Base-by-base conservation (phyloP, 1,140 invertebrate species). In the Scaptomyza montana region DNA sequence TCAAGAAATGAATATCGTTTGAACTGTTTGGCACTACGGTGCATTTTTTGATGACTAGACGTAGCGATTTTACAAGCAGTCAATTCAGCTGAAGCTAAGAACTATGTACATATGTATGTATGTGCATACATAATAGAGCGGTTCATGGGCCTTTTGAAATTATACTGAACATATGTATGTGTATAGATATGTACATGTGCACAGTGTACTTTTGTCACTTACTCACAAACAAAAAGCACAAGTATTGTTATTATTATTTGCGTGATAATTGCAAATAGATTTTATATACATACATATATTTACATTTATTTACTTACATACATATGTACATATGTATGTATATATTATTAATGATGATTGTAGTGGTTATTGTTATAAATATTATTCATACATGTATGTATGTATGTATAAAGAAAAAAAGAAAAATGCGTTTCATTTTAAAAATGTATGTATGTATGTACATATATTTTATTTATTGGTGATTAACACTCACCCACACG, bases 171-270 rank as follows among this genome's bases (percentile, higher is more conserved):
- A 41, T 10, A 21, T 25, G n/a, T n/a, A 13, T 13, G n/a, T 9
- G 2, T 33, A 12, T 46, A 13, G 30, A 21, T 64, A 50, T n/a
- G 16, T 10, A 51, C 7, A n/a, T 13, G 21, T 25, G 10, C n/a
- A 0, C 28, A 25, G 10, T 60, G 28, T 30, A 21, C 12, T 5
- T 5, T 53, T 45, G 46, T 50, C 19, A 50, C 21, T 50, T 12
- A 50, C 19, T 36, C 12, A 21, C 28, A 30, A 21, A 39, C 7
- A 49, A 28, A 30, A 68, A 41, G 21, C 47, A 30, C 60, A 43
- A 43, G 36, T 39, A 56, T 61, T 60, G 36, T 67, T 67, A 54
- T 54, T 64, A 64, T 73, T 56, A 78, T 64, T 69, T 81, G 79
- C 45, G 61, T 75, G 71, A 71, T 54, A 77, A 76, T 71, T 67